These are phyloP conservation scores for Motacilla alba DNA, from an alignment of 2,113 vertebrate species.

Conservation along the genomic window DNA sequence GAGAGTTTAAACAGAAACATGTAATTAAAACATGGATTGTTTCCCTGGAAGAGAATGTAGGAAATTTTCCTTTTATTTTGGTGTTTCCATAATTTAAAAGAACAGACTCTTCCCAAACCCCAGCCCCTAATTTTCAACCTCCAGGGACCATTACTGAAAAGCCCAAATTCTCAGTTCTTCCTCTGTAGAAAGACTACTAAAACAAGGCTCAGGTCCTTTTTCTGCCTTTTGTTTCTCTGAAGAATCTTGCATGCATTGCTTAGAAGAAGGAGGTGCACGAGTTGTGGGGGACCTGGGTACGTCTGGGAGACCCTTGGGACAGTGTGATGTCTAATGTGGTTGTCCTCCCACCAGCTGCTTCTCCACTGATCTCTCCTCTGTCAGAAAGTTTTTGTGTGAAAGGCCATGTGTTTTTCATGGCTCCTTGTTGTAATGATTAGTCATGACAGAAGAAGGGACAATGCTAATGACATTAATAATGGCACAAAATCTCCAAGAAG, in stretches of 20 bases:
- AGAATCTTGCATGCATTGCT: neutral
- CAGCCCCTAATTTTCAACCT: neutral
- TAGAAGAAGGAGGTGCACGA: neutral
- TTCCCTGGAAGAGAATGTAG: neutral
- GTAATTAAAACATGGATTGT: neutral
- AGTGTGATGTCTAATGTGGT: accelerated
- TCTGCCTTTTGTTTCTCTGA: neutral
- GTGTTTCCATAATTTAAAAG: neutral
- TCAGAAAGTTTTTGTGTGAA: neutral
- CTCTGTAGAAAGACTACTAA: neutral
- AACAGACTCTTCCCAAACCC: neutral
- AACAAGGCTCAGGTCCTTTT: neutral
- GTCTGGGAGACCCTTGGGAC: neutral
- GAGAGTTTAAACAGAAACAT: neutral
- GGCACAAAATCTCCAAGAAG: neutral
- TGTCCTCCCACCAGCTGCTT: neutral
- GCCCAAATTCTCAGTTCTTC: neutral
- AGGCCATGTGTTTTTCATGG: neutral
- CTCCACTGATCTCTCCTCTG: neutral
- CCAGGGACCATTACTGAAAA: neutral
- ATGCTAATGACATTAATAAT: neutral
- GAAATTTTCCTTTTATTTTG: neutral
- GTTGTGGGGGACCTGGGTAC: neutral
- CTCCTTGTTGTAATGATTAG: accelerated
- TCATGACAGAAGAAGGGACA: neutral